Evolutionary conservation across 2,888 invertebrate species (phyloP), one percentile per base, ranked within the genome.

Genomic region (Pollenia labialis): DNA sequence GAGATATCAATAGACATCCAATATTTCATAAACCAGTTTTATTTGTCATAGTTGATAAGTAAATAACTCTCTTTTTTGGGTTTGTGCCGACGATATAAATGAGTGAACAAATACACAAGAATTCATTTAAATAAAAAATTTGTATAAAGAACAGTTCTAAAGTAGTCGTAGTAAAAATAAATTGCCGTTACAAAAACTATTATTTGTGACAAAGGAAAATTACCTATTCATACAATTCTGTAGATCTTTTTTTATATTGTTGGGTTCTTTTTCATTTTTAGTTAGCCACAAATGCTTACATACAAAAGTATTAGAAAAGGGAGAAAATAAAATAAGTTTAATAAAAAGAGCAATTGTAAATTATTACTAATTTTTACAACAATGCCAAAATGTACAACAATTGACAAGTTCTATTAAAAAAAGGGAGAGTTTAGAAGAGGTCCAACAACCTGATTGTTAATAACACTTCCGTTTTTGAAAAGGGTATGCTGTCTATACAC

Each of bases 401-500:
- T 71, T 85, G 72, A 48, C 85, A 77, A 32, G 60, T 18, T 44
- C 16, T 8, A 60, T 69, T 56, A 44, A 32, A 68, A 66, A 75
- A 42, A 44, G 23, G 56, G 60, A 48, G 12, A 32, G 48, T 68
- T 66, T 12, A 44, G 23, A 76, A 72, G 75, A 75, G 32, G 82
- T 58, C 66, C 54, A 68, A 44, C 48, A 50, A 23, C 40, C 44
- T 48, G 62, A 54, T 76, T 85, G 56, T 56, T 66, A 75, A 74
- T 54, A 50, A 82, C 66, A 79, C 79, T 79, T 85, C 75, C 81
- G 88, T 72, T 88, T 85, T 90, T 32, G 6, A 68, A 88, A 80
- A 69, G 56, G 56, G 52, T 42, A 7, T 9, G 32, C n/a, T 3
- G 12, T 32, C 11, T 10, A 7, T 12, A 40, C 9, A 48, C 18